A percentile compares a stretch with the other conserved stretches of the same genome.
Conservation (phyloP, 92 coral and sea anemone species). For the Umimayanthus chanpuru region DNA sequence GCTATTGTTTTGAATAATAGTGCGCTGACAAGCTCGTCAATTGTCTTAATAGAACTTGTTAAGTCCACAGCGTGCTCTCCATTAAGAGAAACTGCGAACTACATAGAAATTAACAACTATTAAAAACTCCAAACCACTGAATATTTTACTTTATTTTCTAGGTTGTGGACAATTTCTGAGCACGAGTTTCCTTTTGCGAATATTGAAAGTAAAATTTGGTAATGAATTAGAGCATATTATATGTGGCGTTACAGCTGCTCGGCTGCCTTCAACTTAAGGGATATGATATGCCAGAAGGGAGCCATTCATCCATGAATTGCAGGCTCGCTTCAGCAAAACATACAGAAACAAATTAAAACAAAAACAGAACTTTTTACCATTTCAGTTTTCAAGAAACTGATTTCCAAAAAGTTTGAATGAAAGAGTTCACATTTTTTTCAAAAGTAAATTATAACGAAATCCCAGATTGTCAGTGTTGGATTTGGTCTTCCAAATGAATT, state of each 20-base stretch:
- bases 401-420: too few species aligned
- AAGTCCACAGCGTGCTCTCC: slow-evolving; percentile 14
- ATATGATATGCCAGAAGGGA: not conserved
- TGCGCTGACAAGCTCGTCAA: not conserved
- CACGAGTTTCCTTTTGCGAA: not conserved
- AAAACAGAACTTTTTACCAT: too few species aligned
- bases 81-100: not conserved
- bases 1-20: not conserved
- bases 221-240: not conserved
- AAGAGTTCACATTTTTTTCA: not conserved
- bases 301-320: too few species aligned
- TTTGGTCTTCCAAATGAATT: not conserved
- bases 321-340: not conserved
- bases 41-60: not conserved
- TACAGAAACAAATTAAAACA: too few species aligned
- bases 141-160: not conserved
- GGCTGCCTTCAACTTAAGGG: not conserved
- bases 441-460: not conserved
- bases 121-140: slow-evolving; percentile 22
- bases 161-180: not conserved
- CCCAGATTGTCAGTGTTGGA: too few species aligned
- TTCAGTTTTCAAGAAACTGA: too few species aligned
- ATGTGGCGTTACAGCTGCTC: not conserved
- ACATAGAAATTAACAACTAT: slow-evolving; percentile 15
- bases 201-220: not conserved